Evolutionary conservation across 2,888 invertebrate species (phyloP), one percentile per base, ranked within the genome.

Genomic region (Operophtera brumata): DNA sequence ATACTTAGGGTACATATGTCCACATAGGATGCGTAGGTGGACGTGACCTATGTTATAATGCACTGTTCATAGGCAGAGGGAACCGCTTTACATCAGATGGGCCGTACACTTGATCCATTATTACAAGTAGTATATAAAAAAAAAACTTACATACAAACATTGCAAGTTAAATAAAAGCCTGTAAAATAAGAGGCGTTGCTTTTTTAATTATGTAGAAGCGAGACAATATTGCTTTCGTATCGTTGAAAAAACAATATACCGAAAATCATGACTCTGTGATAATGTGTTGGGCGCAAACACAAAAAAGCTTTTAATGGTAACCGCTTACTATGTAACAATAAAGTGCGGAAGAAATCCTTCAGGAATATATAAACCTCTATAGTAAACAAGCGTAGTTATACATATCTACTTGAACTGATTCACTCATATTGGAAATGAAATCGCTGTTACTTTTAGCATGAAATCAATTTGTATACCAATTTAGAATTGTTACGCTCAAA

Each of bases 401-500:
- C 2, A 20, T 3, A 2, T 20, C 20, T 20, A 20, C 20, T 20
- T 26, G 25, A 11, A 25, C 13, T 14, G 10, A 37, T 25, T 26
- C 40, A 41, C 7, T 8, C 26, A 25, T 11, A 41, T 34, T 47
- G 28, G 57, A 48, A 44, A 48, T 47, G 44, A 54, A 60, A 60
- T 54, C 57, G 55, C 48, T 52, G 49, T 53, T 60, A 61, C 47
- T 61, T 64, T 66, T 44, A 53, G 45, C 35, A 51, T 64, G 52
- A 64, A 67, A 70, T 63, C 66, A 68, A 66, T 70, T 72, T 64
- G 59, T 64, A 57, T 58, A 66, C 57, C 68, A 65, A 73, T 69
- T 67, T 70, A 61, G 64, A 63, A 75, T 73, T 73, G 70, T 71
- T 63, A 69, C 73, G 70, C 71, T 65, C 61, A 73, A 78, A 72